These are phyloP conservation scores for Lycophotia porphyrea DNA, from an alignment of 2,888 invertebrate species.

Conservation along the genomic window DNA sequence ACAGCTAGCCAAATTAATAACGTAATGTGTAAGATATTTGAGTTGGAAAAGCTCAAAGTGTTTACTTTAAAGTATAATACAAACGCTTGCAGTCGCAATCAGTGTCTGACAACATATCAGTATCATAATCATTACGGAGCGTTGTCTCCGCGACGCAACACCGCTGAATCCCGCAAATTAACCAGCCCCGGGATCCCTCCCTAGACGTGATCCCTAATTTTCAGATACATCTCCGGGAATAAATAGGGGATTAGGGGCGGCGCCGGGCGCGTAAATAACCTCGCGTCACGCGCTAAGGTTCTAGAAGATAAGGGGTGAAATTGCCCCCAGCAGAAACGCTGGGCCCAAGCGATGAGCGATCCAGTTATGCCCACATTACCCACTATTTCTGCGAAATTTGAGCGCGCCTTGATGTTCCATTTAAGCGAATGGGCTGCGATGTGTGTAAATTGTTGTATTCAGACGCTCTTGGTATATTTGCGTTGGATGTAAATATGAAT, in stretches of 20 bases:
- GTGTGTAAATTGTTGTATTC: conserved; percentile 52
- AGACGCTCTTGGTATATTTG: conserved; percentile 35
- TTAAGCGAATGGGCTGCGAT: conserved; percentile 57
- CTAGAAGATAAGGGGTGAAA: conserved; percentile 86
- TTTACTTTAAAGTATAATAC: conserved; percentile 7
- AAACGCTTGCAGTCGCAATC: conserved; percentile 33
- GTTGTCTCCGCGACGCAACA: conserved; percentile 53
- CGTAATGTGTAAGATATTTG: background rate
- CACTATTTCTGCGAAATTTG: conserved; percentile 63
- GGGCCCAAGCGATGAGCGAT: conserved; percentile 69
- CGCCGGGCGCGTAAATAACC: conserved; percentile 88
- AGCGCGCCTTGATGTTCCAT: conserved; percentile 55
- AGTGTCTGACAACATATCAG: conserved; percentile 48
- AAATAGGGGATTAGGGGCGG: conserved; percentile 89
- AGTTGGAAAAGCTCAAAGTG: background rate
- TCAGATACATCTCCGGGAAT: conserved; percentile 89
- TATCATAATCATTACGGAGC: conserved; percentile 55
- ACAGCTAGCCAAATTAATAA: conserved; percentile 15
- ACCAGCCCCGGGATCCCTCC: conserved; percentile 76
- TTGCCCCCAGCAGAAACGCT: conserved; percentile 78
- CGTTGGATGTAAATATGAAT: conserved; percentile 40
- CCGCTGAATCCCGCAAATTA: conserved; percentile 84
- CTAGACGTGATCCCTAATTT: conserved; percentile 89
- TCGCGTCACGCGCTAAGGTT: conserved; percentile 83
- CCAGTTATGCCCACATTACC: conserved; percentile 52